Base-by-base conservation (phyloP, 2,888 invertebrate species). In the Drosophila infuscata region DNA sequence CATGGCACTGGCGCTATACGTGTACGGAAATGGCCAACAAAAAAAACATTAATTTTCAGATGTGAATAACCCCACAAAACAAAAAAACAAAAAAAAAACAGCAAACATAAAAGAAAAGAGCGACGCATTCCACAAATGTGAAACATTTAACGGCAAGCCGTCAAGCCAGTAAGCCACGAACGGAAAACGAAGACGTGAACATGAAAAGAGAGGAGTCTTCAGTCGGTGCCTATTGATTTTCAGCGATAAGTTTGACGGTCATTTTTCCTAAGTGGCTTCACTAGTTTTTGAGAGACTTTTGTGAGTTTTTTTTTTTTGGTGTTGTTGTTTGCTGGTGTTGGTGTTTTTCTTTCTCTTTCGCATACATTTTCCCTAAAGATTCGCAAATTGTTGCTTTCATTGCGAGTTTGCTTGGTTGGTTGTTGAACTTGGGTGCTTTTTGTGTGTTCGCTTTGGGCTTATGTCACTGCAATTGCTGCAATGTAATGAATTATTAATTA, bases 401-500 rank as follows among this genome's bases (percentile, higher is more conserved):
- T 74, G 64, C 59, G 62, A 84, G 76, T n/a, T 30, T 30, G 56
- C 29, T 30, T 86, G 83, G 79, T 83, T 84, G 79, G 86, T 86
- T 86, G 81, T 83, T 84, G 79, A 84, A 84, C 83, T 81, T 81
- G 74, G 33, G 54, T 54, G 54, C 64, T 43, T 53, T 57, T 53
- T 57, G 20, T 51, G 17, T 32, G 63, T 61, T 79, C 51, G 83
- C 83, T 78, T 74, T 78, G 69, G 81, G 75, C 85, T 86, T 86
- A 86, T 86, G 85, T 86, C 88, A 86, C 74, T 87, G 83, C 76
- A 64, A 36, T 65, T 62, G 65, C 74, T 70, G 62, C 79, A 81
- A 68, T 74, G 81, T 75, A 84, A 87, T 86, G 82, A 87, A 82
- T 87, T 86, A 86, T 84, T 86, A 82, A 86, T 84, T 79, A 81